These are phyloP conservation scores for Sinocyclocheilus rhinocerous DNA, from an alignment of 2,113 vertebrate species.

Conservation along the genomic window DNA sequence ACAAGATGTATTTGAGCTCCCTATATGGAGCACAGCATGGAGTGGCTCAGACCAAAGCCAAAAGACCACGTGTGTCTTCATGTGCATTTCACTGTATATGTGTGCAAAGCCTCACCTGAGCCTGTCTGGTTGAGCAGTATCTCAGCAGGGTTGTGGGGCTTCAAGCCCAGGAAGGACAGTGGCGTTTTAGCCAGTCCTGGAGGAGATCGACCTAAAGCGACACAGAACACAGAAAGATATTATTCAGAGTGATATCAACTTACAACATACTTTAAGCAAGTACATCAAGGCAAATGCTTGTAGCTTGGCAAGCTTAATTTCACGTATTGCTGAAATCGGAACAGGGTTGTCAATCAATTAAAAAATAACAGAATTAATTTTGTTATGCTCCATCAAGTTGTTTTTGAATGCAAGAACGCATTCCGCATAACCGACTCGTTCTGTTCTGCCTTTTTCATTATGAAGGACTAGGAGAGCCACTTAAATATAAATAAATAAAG, in stretches of 20 bases:
- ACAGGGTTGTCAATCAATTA: neutral
- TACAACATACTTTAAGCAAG: neutral
- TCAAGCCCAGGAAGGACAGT: slow-evolving; percentile 91
- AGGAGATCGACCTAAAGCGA: slow-evolving; percentile 85
- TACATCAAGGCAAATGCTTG: neutral
- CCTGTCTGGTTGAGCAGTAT: slow-evolving; percentile 88
- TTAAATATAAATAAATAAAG: no score
- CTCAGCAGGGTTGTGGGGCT: slow-evolving; percentile 94
- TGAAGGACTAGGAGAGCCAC: no score
- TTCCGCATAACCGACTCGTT: neutral
- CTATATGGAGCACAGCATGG: slow-evolving; percentile 30
- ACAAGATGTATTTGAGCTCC: slow-evolving; percentile 23
- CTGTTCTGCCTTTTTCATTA: no score
- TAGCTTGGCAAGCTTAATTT: neutral
- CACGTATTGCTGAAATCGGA: neutral
- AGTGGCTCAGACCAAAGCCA: neutral
- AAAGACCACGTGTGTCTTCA: neutral
- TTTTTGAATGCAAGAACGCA: neutral
- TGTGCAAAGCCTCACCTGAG: slow-evolving; percentile 77
- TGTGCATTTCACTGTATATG: neutral
- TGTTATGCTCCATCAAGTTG: no score
- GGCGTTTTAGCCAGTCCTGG: slow-evolving; percentile 96
- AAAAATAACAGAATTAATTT: neutral
- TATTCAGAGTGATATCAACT: neutral
- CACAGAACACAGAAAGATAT: slow-evolving; percentile 20